Evolutionary conservation across 2,797 vertebrate species (phyloP).

Genomic region (Numenius phaeopus): DNA sequence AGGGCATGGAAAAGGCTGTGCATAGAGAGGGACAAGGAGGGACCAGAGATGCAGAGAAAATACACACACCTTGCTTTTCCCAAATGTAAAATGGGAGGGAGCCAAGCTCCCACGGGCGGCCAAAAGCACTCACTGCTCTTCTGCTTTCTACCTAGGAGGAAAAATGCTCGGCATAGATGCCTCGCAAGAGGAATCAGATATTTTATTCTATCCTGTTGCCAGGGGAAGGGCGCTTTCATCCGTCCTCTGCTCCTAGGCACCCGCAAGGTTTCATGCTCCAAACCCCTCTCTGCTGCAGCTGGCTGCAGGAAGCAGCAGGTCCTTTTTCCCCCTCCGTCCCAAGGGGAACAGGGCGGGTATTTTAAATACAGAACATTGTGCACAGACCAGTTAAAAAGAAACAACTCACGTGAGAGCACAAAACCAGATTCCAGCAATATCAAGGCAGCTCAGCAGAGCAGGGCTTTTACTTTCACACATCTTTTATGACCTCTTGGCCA

Average conservation of each 20-base stretch:
- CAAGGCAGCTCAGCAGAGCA: not conserved
- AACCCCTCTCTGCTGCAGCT: not conserved
- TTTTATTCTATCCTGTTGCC: not conserved
- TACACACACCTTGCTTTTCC: not conserved
- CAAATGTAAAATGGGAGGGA: not conserved
- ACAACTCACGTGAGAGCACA: not conserved
- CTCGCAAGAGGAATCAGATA: not conserved
- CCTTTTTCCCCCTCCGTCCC: not conserved
- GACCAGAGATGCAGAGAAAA: not conserved
- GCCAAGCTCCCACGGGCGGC: not conserved
- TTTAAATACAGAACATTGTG: not conserved
- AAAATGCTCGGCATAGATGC: not conserved
- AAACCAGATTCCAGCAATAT: not conserved
- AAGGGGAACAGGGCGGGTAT: not conserved
- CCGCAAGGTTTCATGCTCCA: rapidly evolving
- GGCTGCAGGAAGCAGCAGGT: not conserved
- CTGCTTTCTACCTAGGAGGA: not conserved
- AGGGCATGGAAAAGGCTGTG: no score
- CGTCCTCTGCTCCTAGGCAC: not conserved
- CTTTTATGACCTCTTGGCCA: not conserved
- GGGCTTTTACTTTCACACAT: not conserved
- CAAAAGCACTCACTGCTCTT: not conserved
- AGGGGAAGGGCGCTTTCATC: not conserved
- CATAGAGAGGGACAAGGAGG: rapidly evolving
- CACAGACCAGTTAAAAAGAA: not conserved